Evolutionary conservation across 2,797 vertebrate genomes (phyloP).

Genomic region (Pristis pectinata): DNA sequence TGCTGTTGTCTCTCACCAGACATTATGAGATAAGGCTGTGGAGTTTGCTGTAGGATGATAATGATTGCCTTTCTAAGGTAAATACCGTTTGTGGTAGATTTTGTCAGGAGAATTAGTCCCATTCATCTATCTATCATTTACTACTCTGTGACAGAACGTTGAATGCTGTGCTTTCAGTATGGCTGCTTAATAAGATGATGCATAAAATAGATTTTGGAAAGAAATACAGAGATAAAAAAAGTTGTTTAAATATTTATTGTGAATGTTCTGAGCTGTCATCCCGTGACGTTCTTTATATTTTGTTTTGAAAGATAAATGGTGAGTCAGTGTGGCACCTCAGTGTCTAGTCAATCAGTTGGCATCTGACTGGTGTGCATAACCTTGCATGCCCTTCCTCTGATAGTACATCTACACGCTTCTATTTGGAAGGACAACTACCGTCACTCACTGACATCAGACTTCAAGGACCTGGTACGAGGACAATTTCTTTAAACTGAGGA

Average conservation of each 20-base stretch:
- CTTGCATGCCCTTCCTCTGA: not conserved
- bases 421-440: not conserved
- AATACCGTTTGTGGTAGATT: conserved; percentile 27
- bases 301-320: not conserved
- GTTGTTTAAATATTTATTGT: conserved; percentile 31
- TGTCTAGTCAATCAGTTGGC: not conserved
- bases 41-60: conserved; percentile 12
- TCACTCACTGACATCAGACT: conserved; percentile 8
- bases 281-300: not conserved
- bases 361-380: not conserved
- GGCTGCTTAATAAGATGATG: conserved; percentile 17
- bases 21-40: not conserved
- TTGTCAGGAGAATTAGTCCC: conserved; percentile 31
- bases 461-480: not conserved
- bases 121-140: conserved; percentile 29
- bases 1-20: not conserved
- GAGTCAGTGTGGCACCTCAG: not conserved
- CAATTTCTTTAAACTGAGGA: not conserved
- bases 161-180: not conserved
- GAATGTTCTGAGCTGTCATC: not conserved
- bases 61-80: conserved; percentile 30
- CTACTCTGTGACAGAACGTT: not conserved
- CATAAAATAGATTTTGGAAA: conserved; percentile 27
- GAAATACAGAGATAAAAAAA: conserved; percentile 20
- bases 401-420: not conserved